A percentile compares a stretch with the other conserved stretches of the same genome.
Conservation (phyloP, 2,888 invertebrate species). For the Epinotia demarniana region DNA sequence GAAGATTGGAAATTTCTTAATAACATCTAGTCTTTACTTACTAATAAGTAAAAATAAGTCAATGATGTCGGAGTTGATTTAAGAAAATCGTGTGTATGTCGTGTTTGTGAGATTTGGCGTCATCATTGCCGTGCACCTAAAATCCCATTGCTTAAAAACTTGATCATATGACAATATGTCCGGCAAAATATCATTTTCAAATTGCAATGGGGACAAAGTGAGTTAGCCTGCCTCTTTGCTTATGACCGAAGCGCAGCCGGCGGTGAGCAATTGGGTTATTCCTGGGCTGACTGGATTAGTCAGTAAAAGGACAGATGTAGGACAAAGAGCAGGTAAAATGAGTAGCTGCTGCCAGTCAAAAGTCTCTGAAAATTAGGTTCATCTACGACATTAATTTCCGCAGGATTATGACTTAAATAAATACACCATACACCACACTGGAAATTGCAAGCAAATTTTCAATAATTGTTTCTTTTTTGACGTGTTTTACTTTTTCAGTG, state of each 20-base stretch:
- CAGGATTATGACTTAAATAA: too few relatives aligned
- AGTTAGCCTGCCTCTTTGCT: neutral
- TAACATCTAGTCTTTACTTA: too few relatives aligned
- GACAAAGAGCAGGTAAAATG: neutral
- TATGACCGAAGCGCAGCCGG: neutral
- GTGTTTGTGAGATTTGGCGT: neutral
- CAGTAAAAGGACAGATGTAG: conserved; percentile 14
- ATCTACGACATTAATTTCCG: neutral
- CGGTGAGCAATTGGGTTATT: conserved; percentile 34
- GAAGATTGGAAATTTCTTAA: too few relatives aligned
- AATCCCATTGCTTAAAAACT: neutral
- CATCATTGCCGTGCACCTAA: neutral
- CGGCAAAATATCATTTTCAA: neutral
- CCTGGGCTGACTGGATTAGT: conserved; percentile 29
- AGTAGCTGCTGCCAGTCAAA: neutral
- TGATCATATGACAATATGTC: neutral
- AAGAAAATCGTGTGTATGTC: too few relatives aligned
- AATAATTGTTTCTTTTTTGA: too few relatives aligned
- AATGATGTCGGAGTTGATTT: too few relatives aligned
- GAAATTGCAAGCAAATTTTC: too few relatives aligned
- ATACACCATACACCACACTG: too few relatives aligned
- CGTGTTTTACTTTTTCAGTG: too few relatives aligned
- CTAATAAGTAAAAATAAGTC: too few relatives aligned
- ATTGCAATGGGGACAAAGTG: neutral
- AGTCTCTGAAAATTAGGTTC: neutral